Evolutionary conservation across 2,888 invertebrate species (phyloP).

Genomic region (Gortyna flavago): DNA sequence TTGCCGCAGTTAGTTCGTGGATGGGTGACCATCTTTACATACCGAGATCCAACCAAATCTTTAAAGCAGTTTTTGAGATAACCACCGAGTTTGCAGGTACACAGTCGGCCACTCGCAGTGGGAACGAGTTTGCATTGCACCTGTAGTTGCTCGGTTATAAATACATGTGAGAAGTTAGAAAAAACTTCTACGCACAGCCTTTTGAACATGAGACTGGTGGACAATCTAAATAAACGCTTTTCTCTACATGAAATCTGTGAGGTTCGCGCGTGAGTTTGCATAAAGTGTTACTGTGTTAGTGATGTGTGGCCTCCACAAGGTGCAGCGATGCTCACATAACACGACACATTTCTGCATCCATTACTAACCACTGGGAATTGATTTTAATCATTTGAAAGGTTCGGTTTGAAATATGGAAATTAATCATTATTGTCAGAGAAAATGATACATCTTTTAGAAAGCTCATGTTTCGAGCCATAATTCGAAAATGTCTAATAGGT

Average conservation of each 20-base stretch:
- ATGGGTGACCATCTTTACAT: not conserved
- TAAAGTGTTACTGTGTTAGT: constrained; percentile 35
- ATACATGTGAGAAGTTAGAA: constrained; percentile 41
- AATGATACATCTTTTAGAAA: constrained; percentile 24
- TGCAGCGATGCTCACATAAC: constrained; percentile 48
- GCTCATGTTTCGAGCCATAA: not conserved
- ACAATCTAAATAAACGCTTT: constrained; percentile 24
- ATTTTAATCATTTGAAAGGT: constrained; percentile 45
- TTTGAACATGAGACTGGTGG: not conserved
- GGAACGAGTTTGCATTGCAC: constrained; percentile 42
- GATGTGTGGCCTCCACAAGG: constrained; percentile 39
- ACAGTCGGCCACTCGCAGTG: not conserved
- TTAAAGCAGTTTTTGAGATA: constrained; percentile 2
- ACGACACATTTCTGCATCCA: constrained; percentile 43
- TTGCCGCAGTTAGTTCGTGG: not conserved
- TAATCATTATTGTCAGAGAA: constrained; percentile 9
- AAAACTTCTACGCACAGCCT: constrained; percentile 13
- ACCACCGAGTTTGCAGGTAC: too few species aligned
- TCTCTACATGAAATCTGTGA: constrained; percentile 13
- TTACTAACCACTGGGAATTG: constrained; percentile 30
- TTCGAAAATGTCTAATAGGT: not conserved
- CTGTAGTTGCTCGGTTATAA: constrained; percentile 41
- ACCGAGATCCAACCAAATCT: not conserved
- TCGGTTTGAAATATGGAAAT: constrained; percentile 23
- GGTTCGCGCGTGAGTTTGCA: constrained; percentile 50